A percentile compares a stretch with the other conserved stretches of the same genome.
Evolutionary conservation across 2,113 vertebrate genomes (phyloP).

Genomic region (Calypte anna): DNA sequence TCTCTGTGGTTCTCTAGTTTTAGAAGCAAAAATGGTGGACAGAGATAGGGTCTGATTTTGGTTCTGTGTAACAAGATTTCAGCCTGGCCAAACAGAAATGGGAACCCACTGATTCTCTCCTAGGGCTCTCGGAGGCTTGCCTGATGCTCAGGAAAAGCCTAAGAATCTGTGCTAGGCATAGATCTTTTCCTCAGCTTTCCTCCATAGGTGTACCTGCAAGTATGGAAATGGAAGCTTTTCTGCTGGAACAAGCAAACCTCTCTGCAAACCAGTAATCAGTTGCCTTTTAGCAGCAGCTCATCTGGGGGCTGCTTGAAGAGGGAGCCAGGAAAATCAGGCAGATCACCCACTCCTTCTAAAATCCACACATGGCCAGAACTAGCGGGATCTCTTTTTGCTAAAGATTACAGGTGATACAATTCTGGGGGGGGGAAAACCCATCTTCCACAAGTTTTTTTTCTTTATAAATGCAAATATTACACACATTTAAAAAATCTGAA

Average conservation of each 20-base stretch:
- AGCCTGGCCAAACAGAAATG: neutral
- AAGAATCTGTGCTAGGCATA: neutral
- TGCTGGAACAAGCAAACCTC: neutral
- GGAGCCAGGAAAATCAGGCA: neutral
- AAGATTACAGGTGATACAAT: neutral
- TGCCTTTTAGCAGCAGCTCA: neutral
- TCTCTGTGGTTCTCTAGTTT: neutral
- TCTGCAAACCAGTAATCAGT: neutral
- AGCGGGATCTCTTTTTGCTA: neutral
- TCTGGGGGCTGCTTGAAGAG: neutral
- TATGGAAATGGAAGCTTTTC: neutral
- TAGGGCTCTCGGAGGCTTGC: neutral
- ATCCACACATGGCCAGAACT: neutral
- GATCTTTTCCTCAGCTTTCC: neutral
- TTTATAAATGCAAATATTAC: neutral
- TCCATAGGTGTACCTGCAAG: neutral
- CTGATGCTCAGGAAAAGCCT: neutral
- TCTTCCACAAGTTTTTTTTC: neutral
- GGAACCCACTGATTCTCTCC: neutral
- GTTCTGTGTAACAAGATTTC: neutral
- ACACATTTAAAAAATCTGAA: neutral
- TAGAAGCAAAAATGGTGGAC: neutral
- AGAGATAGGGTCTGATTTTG: neutral
- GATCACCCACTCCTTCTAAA: neutral
- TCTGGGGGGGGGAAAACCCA: fast-evolving